These are phyloP conservation scores for Drosophila paramelanica DNA, from an alignment of 2,888 invertebrate species.

Conservation along the genomic window DNA sequence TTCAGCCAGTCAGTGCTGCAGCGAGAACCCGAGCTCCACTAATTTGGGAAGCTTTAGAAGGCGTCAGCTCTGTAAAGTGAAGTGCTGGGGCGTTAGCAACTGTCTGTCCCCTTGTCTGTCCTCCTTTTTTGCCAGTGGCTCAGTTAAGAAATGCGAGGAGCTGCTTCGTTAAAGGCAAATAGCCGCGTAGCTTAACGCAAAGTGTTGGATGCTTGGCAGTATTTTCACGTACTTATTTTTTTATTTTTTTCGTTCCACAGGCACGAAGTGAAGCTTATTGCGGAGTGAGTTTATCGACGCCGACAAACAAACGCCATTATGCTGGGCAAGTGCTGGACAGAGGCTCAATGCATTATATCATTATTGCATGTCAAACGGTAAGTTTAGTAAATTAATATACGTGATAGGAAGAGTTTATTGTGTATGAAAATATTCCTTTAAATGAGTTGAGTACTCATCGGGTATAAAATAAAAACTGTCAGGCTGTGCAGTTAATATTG, in stretches of 20 bases:
- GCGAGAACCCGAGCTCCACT: slow-evolving; percentile 28
- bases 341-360: slow-evolving; percentile 24
- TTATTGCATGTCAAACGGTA: not conserved
- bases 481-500: too few relatives aligned
- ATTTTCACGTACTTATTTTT: slow-evolving; percentile 33
- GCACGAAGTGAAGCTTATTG: slow-evolving; percentile 15
- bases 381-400: not conserved
- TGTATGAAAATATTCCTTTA: too few relatives aligned
- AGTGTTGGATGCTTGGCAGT: slow-evolving; percentile 45
- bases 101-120: slow-evolving; percentile 16
- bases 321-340: slow-evolving; percentile 20
- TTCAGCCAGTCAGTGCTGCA: slow-evolving; percentile 11
- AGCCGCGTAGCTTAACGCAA: slow-evolving; percentile 46
- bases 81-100: slow-evolving; percentile 42
- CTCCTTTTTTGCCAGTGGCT: slow-evolving; percentile 9
- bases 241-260: slow-evolving; percentile 8
- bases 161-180: slow-evolving; percentile 46
- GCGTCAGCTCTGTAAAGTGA: slow-evolving; percentile 25
- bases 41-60: slow-evolving; percentile 53
- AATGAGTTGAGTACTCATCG: too few relatives aligned
- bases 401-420: too few relatives aligned
- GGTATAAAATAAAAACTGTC: too few relatives aligned
- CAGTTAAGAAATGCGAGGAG: slow-evolving; percentile 36
- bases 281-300: slow-evolving; percentile 22
- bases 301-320: slow-evolving; percentile 36